Percentiles rank a stretch among this genome's conserved stretches.
Evolutionary conservation across 2,797 vertebrate genomes (phyloP).

Genomic region (Nasua narica): DNA sequence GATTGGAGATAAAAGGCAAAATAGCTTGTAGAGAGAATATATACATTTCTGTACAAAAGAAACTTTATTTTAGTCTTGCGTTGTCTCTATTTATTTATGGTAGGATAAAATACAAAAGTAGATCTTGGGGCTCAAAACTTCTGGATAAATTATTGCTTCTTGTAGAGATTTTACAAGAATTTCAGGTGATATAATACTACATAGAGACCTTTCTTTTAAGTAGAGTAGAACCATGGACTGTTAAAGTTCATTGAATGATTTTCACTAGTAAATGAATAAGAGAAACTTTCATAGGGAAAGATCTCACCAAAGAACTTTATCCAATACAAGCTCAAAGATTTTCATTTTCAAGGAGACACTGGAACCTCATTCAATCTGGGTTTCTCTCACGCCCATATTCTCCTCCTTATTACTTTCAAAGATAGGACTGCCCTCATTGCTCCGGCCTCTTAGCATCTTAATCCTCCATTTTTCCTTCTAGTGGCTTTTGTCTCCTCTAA

Average conservation of each 20-base stretch:
- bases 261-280: background rate
- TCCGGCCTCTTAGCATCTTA: background rate
- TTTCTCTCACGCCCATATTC: background rate
- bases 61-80: background rate
- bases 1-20: background rate
- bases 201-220: background rate
- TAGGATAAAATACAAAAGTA: background rate
- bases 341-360: background rate
- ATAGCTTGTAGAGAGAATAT: background rate
- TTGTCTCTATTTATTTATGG: background rate
- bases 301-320: background rate
- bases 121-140: background rate
- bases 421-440: rapidly evolving
- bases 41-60: background rate
- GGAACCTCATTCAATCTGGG: background rate
- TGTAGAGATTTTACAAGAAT: background rate
- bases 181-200: background rate
- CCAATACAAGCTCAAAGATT: background rate
- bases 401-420: background rate
- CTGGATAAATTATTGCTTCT: background rate
- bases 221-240: background rate
- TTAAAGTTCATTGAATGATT: background rate
- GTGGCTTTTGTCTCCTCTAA: background rate
- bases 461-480: background rate
- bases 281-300: background rate